phyloP scores from a whole-genome alignment of 2,797 vertebrate species.

The Gorsachius magnificus region DNA sequence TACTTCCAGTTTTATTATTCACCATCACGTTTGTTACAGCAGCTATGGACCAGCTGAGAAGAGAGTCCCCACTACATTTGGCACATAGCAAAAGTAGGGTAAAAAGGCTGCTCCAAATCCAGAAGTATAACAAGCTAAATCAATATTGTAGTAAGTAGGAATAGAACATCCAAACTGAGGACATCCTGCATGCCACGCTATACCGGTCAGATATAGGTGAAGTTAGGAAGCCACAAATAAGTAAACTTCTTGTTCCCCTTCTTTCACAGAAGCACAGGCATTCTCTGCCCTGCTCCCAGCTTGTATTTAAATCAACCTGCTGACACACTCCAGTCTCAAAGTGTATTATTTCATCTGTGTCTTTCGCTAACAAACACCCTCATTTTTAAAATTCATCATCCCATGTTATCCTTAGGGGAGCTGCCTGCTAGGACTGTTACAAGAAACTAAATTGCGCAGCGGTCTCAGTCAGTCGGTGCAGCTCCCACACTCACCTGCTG shows the following conservation, averaged over 20 bases:
- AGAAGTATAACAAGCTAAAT: not conserved
- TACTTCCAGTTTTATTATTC: not conserved
- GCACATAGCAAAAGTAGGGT: not conserved
- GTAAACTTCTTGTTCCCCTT: not conserved
- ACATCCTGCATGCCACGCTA: accelerated
- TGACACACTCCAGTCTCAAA: not conserved
- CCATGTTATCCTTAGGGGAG: not conserved
- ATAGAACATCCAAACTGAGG: not conserved
- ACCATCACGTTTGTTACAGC: accelerated
- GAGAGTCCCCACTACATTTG: not conserved
- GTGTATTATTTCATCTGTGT: not conserved
- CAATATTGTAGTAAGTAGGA: not conserved
- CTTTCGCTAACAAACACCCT: not conserved
- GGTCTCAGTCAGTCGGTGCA: not conserved
- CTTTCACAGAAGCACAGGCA: not conserved
- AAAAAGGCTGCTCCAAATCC: not conserved
- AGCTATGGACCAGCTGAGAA: not conserved
- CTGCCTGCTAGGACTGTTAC: not conserved
- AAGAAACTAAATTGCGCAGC: not conserved
- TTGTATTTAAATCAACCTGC: not conserved
- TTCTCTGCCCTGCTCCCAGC: not conserved
- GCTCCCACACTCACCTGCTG: not conserved
- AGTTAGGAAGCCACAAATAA: not conserved
- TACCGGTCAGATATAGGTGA: accelerated
- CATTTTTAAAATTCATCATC: not conserved